These are phyloP conservation scores for Drosophila azteca DNA, from an alignment of 1,140 invertebrate species.

Conservation along the genomic window DNA sequence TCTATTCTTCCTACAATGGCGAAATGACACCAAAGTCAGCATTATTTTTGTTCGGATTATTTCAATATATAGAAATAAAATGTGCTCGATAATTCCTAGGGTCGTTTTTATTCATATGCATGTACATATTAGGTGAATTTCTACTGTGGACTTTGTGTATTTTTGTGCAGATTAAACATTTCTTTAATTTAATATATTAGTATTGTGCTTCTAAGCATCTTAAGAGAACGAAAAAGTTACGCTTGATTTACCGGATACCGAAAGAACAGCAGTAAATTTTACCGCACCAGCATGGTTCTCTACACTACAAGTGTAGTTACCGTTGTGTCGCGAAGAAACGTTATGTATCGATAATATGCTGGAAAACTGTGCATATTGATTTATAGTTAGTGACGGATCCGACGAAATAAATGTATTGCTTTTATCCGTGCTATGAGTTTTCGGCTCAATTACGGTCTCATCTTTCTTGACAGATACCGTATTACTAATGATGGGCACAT, in stretches of 20 bases:
- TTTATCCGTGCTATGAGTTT: conserved; percentile 9
- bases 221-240: conserved; percentile 48
- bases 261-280: conserved; percentile 86
- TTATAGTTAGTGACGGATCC: conserved; percentile 70
- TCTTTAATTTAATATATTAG: conserved; percentile 18
- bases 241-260: conserved; percentile 87
- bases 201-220: conserved; percentile 17
- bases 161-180: conserved; percentile 43
- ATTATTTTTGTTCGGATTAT: not conserved
- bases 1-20: no score
- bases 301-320: conserved; percentile 88
- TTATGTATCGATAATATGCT: conserved; percentile 87
- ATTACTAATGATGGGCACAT: conserved; percentile 72
- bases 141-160: conserved; percentile 39
- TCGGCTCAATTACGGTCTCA: conserved; percentile 9
- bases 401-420: conserved; percentile 45
- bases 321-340: conserved; percentile 86
- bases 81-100: no score
- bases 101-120: conserved; percentile 28
- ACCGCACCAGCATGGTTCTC: conserved; percentile 86
- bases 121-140: conserved; percentile 27
- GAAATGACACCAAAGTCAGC: no score
- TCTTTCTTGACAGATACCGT: conserved; percentile 15
- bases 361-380: conserved; percentile 84
- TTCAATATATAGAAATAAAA: no score